Base-by-base conservation (phyloP, 2,797 vertebrate species). In the Pseudochaenichthys georgianus region DNA sequence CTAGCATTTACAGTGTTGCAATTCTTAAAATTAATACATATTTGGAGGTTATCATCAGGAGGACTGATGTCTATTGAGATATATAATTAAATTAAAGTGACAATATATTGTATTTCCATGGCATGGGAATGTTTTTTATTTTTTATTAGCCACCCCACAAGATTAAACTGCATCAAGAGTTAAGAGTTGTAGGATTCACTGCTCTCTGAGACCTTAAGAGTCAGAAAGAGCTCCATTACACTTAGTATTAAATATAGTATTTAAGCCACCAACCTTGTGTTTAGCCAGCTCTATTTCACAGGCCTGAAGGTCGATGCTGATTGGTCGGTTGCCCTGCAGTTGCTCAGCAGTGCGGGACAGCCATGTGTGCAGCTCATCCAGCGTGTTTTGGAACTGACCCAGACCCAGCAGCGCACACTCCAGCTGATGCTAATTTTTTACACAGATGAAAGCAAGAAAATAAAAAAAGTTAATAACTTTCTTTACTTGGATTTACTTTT, bases 271-370 rank as follows among this genome's bases (percentile, higher is more conserved):
- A 54, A 97, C 97, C 95, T 96, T 96, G 91, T 97, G 97, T 86
- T 97, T 98, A 71, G 96, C 96, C 90, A 98, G 92, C 89, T 97
- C 95, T 52, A 98, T 97, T 91, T 98, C 97, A 58, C 97, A 98
- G 86, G 93, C 90, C 91, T 96, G 96, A 82, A 98, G 94, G 89
- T 98, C 97, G 0, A 95, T 96, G 83, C 93, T 93, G 86, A 95
- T 88, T 45, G 88, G 86, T 3, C 88, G 87, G 0, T 89, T 81
- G 57, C 90, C 89, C 73, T 92, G 94, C 55, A 98, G 94, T 75
- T 96, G 96, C 83, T 96, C 95, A 0, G 93, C 89, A 0, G 96
- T 96, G 65, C 90, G 79, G 8, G 90, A 89, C 48, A 98, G 91
- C 97, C 97, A 98, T 71, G 95, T 92, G 77, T 96, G 93, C 71